Conservation (phyloP, 2,113 vertebrate genomes). For the Lanius ludovicianus region DNA sequence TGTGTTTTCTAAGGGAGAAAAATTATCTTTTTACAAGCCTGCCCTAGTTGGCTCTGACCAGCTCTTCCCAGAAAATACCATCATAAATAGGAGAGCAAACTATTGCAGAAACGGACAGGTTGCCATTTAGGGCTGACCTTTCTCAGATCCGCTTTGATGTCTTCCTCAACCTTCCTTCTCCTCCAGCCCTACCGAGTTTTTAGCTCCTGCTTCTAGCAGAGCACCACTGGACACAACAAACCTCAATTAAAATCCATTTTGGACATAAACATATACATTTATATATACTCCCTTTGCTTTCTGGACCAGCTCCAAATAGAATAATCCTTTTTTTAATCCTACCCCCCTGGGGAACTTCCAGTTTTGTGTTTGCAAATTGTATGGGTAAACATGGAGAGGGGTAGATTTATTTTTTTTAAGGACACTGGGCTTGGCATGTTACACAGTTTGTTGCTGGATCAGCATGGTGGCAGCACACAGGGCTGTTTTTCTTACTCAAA, state of each 20-base stretch:
- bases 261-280: not conserved
- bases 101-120: conserved; percentile 26
- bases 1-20: conserved; percentile 59
- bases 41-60: conserved; percentile 58
- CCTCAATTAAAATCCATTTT: conserved; percentile 1
- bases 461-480: not conserved
- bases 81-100: conserved; percentile 59
- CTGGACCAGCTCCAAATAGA: not conserved
- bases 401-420: not conserved
- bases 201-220: not conserved
- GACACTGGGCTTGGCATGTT: not conserved
- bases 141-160: conserved; percentile 34
- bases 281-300: not conserved
- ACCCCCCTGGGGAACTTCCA: not conserved
- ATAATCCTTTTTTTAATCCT: not conserved
- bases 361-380: not conserved
- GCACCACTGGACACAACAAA: not conserved
- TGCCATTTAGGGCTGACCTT: conserved; percentile 54
- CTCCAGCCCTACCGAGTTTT: not conserved
- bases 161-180: not conserved
- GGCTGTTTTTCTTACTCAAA: not conserved
- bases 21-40: conserved; percentile 58
- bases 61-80: conserved; percentile 63
- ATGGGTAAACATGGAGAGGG: not conserved
- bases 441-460: not conserved